Conservation (phyloP, 2,113 vertebrate species). For the Bothrops jararaca region DNA sequence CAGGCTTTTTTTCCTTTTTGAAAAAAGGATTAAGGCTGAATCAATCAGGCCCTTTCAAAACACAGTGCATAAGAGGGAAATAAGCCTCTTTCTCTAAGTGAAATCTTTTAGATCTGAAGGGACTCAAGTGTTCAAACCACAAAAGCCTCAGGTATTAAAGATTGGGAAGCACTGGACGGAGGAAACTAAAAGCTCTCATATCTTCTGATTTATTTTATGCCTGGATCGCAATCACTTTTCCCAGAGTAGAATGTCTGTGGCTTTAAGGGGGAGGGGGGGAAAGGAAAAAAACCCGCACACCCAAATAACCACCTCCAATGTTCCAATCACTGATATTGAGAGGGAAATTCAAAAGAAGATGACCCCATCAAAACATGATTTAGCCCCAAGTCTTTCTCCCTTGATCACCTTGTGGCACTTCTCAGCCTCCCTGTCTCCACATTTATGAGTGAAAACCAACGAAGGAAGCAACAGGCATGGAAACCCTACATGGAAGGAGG, state of each 20-base stretch:
- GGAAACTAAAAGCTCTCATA: background rate
- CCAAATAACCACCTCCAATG: constrained; percentile 22
- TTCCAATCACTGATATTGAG: constrained; percentile 37
- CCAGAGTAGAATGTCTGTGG: accelerated
- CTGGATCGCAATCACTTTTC: background rate
- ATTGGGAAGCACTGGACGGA: background rate
- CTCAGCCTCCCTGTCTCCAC: constrained; percentile 20
- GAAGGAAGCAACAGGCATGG: constrained; percentile 41
- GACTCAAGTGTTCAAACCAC: background rate
- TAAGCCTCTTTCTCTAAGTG: background rate
- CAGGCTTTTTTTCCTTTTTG: background rate
- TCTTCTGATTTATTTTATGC: background rate
- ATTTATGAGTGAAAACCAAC: constrained; percentile 45
- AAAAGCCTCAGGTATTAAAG: background rate
- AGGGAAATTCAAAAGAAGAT: background rate
- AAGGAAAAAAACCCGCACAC: background rate
- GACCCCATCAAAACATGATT: constrained; percentile 31
- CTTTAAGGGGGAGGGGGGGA: background rate
- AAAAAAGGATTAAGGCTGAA: background rate
- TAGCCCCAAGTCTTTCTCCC: constrained; percentile 17
- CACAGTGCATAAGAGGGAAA: background rate
- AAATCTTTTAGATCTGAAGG: background rate
- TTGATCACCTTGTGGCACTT: constrained; percentile 12
- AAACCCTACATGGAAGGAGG: constrained; percentile 44
- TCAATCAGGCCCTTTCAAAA: background rate